These are phyloP conservation scores for Lordiphosa mommai DNA, from an alignment of 1,140 invertebrate species.

Conservation along the genomic window DNA sequence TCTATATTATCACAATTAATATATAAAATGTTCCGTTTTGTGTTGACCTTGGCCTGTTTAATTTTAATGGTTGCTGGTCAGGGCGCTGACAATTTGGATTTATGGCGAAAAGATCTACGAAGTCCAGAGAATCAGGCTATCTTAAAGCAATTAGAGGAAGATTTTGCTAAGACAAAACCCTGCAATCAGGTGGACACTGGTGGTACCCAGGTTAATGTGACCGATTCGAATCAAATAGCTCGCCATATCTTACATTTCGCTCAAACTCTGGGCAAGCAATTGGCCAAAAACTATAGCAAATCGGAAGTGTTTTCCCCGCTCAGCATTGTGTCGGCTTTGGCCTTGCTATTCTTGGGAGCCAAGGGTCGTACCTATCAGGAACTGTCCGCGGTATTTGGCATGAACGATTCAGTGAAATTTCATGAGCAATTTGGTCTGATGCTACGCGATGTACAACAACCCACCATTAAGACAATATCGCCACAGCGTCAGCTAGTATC, in stretches of 20 bases:
- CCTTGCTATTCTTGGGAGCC: conserved; percentile 55
- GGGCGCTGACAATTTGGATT: conserved; percentile 1
- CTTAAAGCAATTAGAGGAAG: not conserved
- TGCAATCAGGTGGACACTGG: not conserved
- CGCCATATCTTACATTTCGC: conserved; percentile 49
- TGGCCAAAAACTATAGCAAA: conserved; percentile 18
- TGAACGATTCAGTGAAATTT: conserved; percentile 20
- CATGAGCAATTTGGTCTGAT: conserved; percentile 62
- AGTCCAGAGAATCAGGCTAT: conserved; percentile 12
- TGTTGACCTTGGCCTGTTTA: conserved; percentile 17
- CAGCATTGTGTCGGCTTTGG: conserved; percentile 55
- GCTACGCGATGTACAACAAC: conserved; percentile 54
- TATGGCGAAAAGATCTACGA: conserved; percentile 30
- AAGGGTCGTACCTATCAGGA: conserved; percentile 57
- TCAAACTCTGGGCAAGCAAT: conserved; percentile 28
- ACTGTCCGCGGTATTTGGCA: conserved; percentile 32
- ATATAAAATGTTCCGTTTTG: conserved; percentile 37
- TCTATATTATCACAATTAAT: too few relatives aligned
- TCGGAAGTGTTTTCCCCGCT: conserved; percentile 64
- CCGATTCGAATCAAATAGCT: conserved; percentile 49
- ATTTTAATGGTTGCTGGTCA: not conserved
- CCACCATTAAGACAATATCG: conserved; percentile 16
- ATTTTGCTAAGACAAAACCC: not conserved
- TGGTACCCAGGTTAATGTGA: conserved; percentile 19
- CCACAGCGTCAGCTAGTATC: conserved; percentile 23